A percentile compares a stretch with the other conserved stretches of the same genome.
Evolutionary conservation across 2,113 vertebrate genomes (phyloP).

Genomic region (Gasterosteus aculeatus): DNA sequence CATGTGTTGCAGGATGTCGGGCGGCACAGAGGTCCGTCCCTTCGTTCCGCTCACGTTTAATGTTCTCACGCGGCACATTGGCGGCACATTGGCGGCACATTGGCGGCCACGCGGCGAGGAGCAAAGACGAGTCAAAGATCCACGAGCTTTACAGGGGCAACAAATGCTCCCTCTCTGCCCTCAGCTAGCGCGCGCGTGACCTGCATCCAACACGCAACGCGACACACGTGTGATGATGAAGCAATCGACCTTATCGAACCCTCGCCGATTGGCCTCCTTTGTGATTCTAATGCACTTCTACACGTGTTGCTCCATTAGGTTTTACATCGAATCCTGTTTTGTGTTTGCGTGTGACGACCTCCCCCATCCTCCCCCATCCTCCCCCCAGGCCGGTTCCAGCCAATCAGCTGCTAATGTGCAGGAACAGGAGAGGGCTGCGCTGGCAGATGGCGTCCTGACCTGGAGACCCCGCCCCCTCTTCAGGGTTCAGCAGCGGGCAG

Average conservation of each 20-base stretch:
- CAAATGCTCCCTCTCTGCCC: not conserved
- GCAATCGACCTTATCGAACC: too few relatives aligned
- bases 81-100: not conserved
- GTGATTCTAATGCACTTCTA: too few relatives aligned
- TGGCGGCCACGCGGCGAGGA: not conserved
- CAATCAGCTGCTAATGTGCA: slow-evolving; percentile 94
- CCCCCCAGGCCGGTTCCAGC: slow-evolving; percentile 87
- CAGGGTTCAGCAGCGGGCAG: slow-evolving; percentile 92
- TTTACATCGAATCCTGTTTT: too few relatives aligned
- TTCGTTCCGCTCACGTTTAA: not conserved
- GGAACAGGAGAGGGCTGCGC: slow-evolving; percentile 87
- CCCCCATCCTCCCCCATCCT: slow-evolving; percentile 70
- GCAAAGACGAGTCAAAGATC: not conserved
- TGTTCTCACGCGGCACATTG: not conserved
- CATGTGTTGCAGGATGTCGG: slow-evolving; percentile 41
- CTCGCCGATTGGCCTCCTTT: too few relatives aligned
- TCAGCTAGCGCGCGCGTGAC: not conserved
- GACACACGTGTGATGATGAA: not conserved
- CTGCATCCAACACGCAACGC: not conserved
- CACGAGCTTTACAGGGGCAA: not conserved
- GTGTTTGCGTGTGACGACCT: slow-evolving; percentile 41
- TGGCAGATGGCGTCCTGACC: slow-evolving; percentile 97
- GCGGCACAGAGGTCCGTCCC: slow-evolving; percentile 7
- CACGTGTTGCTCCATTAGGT: too few relatives aligned
- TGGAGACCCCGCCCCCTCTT: slow-evolving; percentile 93